Base-by-base conservation (phyloP, 2,888 invertebrate species). In the Bugula neritina region DNA sequence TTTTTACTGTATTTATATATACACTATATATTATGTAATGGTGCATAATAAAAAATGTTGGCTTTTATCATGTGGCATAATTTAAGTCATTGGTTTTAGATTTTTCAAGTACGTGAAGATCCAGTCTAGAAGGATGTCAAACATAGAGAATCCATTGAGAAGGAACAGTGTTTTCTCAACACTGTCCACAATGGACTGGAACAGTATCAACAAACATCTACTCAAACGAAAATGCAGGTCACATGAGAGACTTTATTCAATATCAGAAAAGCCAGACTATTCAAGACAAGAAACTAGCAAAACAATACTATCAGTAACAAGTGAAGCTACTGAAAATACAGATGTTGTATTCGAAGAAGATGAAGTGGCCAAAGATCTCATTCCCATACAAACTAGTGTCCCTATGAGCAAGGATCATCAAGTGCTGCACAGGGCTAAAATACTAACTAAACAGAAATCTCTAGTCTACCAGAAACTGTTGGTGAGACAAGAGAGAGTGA, bases 31-130 rank as follows among this genome's bases (percentile, higher is more conserved):
- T n/a, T n/a, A n/a, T n/a, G n/a, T n/a, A n/a, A n/a, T n/a, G n/a
- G n/a, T n/a, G n/a, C n/a, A n/a, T n/a, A n/a, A n/a, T n/a, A n/a
- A n/a, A n/a, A n/a, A n/a, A n/a, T n/a, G n/a, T n/a, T n/a, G n/a
- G n/a, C n/a, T n/a, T n/a, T n/a, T n/a, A n/a, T n/a, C n/a, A n/a
- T n/a, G n/a, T n/a, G n/a, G n/a, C n/a, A n/a, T n/a, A n/a, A n/a
- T n/a, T n/a, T n/a, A n/a, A n/a, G n/a, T n/a, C n/a, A n/a, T n/a
- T n/a, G n/a, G n/a, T 43, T 55, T 10, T 55, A 55, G 55, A n/a
- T 55, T 55, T 23, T 55, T 55, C 55, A 55, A 55, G 55, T 55
- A 13, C n/a, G 55, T 55, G 25, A 23, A 55, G 55, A 17, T 5
- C 5, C 55, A 55, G 21, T 55, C 55, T 10, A 5, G 43, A 10